Evolutionary conservation across 2,113 vertebrate genomes (phyloP).

Genomic region (Arothron firmamentum): DNA sequence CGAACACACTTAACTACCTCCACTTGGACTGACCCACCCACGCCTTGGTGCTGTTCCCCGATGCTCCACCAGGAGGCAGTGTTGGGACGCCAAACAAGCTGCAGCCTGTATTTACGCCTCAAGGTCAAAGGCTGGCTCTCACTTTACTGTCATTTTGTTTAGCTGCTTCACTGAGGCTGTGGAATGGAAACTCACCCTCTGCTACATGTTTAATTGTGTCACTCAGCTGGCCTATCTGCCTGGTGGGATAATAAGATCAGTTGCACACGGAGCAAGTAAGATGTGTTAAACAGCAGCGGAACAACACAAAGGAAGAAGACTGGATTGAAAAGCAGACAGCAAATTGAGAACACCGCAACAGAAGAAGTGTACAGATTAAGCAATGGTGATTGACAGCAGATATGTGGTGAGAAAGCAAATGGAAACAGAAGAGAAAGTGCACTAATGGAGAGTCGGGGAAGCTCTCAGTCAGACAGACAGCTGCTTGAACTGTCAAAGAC

Average conservation of each 20-base stretch:
- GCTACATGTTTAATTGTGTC: constrained; percentile 13
- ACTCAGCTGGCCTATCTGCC: not conserved
- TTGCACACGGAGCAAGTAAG: not conserved
- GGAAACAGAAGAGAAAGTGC: constrained; percentile 32
- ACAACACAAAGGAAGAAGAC: not conserved
- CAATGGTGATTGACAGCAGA: constrained; percentile 21
- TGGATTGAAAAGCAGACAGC: not conserved
- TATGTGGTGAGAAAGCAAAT: constrained; percentile 3
- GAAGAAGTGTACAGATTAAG: constrained; percentile 1
- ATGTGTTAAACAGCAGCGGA: not conserved
- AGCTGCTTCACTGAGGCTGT: constrained; percentile 1
- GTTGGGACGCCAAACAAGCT: constrained; percentile 10
- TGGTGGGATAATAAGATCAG: not conserved
- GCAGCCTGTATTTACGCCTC: not conserved
- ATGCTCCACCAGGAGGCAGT: constrained; percentile 41
- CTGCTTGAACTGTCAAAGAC: constrained; percentile 48
- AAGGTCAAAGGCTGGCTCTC: constrained; percentile 31
- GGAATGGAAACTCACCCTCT: constrained; percentile 1
- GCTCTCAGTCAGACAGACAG: constrained; percentile 26
- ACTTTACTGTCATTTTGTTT: not conserved
- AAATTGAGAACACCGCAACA: not conserved
- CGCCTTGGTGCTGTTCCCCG: constrained; percentile 4
- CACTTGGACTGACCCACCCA: not conserved
- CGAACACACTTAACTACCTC: no score
- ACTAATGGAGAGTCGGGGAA: constrained; percentile 31